Conservation (phyloP, 2,888 invertebrate species). For the Eudemis profundana region DNA sequence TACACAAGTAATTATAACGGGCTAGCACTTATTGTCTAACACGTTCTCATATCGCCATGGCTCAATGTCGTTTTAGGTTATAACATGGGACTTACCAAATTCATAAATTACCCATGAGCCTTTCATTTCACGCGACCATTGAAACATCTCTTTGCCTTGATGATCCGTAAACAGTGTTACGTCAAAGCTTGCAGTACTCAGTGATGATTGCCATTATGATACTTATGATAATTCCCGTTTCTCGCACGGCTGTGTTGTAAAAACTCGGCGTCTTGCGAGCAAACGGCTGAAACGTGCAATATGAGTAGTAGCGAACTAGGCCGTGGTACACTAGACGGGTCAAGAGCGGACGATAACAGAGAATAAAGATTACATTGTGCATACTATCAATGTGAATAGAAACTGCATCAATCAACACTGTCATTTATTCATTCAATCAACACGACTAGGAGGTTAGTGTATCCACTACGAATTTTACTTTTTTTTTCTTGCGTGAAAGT, state of each 20-base stretch:
- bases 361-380: background rate
- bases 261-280: slow-evolving; percentile 23
- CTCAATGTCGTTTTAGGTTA: too few species aligned
- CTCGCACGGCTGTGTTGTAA: slow-evolving; percentile 30
- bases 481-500: too few species aligned
- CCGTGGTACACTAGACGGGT: background rate
- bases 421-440: too few species aligned
- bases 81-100: too few species aligned
- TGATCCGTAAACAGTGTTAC: slow-evolving; percentile 25
- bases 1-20: too few species aligned
- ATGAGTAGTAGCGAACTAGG: slow-evolving; percentile 6
- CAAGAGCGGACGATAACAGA: slow-evolving; percentile 3
- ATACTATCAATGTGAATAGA: background rate
- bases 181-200: slow-evolving; percentile 15
- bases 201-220: slow-evolving; percentile 19
- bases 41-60: too few species aligned
- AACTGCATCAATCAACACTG: background rate
- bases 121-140: background rate
- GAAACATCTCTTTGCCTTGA: slow-evolving; percentile 11
- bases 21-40: too few species aligned
- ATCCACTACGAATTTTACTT: too few species aligned
- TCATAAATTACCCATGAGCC: too few species aligned
- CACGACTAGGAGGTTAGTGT: too few species aligned
- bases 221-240: slow-evolving; percentile 21
- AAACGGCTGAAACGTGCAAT: slow-evolving; percentile 5